These are phyloP conservation scores for Istiophorus platypterus DNA, from an alignment of 2,113 vertebrate species.

Conservation along the genomic window DNA sequence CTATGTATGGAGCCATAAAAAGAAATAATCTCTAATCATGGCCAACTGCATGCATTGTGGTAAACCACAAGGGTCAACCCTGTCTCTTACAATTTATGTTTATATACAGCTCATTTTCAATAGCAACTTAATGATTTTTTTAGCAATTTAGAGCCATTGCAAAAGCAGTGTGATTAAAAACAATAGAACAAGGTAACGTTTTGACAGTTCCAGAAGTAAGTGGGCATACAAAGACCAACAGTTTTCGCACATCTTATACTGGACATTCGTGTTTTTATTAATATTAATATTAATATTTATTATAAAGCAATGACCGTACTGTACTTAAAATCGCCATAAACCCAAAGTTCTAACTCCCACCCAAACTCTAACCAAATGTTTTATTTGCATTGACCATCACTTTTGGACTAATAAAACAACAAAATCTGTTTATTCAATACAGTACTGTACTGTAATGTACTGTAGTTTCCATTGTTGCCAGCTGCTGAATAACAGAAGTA, in stretches of 20 bases:
- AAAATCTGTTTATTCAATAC: background rate
- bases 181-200: background rate
- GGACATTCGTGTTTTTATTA: background rate
- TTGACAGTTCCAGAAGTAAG: background rate
- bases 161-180: background rate
- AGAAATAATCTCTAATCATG: background rate
- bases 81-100: background rate
- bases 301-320: background rate
- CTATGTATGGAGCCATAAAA: background rate
- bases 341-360: background rate
- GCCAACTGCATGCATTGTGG: background rate
- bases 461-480: background rate
- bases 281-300: too few relatives aligned
- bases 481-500: background rate
- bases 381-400: background rate
- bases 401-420: background rate
- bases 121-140: background rate
- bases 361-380: background rate
- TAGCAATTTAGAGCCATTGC: background rate
- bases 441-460: too few relatives aligned
- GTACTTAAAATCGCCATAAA: background rate
- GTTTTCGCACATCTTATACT: background rate
- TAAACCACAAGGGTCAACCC: conserved; percentile 7
- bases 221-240: background rate
- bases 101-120: conserved; percentile 4